These are phyloP conservation scores for Simalia tracyae DNA, from an alignment of 2,797 vertebrate genomes.

Conservation along the genomic window DNA sequence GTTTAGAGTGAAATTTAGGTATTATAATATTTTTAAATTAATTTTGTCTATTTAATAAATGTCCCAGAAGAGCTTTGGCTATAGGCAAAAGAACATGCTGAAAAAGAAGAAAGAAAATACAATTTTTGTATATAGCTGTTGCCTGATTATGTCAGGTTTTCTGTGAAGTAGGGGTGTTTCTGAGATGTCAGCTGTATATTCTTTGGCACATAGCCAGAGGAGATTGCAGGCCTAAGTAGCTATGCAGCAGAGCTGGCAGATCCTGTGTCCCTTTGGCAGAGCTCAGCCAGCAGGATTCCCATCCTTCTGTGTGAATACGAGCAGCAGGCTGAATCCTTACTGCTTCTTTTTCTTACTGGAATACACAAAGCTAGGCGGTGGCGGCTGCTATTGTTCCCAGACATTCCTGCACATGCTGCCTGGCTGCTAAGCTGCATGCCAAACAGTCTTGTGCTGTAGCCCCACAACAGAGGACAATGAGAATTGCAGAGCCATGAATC, in stretches of 20 bases:
- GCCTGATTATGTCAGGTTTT: background rate
- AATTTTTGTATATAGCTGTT: background rate
- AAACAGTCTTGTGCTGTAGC: fast-evolving
- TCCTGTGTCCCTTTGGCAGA: background rate
- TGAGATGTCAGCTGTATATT: background rate
- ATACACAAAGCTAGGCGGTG: background rate
- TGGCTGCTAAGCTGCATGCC: background rate
- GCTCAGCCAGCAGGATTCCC: background rate
- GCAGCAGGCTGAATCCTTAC: background rate
- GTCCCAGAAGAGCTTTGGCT: background rate
- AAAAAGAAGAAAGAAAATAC: background rate
- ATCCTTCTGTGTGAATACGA: background rate
- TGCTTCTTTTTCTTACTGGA: background rate
- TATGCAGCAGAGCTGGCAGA: background rate
- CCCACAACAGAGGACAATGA: background rate
- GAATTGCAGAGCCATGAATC: background rate
- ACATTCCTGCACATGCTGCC: background rate
- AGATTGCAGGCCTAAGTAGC: background rate
- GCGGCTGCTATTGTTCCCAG: constrained; percentile 44
- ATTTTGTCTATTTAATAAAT: background rate
- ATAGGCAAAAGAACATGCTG: background rate
- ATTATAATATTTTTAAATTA: background rate
- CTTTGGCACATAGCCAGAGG: constrained; percentile 6
- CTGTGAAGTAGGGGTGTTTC: background rate
- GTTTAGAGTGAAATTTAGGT: background rate